Percentiles rank a stretch among this genome's conserved stretches.
Conservation (phyloP, 2,888 invertebrate species). For the Automeris io region DNA sequence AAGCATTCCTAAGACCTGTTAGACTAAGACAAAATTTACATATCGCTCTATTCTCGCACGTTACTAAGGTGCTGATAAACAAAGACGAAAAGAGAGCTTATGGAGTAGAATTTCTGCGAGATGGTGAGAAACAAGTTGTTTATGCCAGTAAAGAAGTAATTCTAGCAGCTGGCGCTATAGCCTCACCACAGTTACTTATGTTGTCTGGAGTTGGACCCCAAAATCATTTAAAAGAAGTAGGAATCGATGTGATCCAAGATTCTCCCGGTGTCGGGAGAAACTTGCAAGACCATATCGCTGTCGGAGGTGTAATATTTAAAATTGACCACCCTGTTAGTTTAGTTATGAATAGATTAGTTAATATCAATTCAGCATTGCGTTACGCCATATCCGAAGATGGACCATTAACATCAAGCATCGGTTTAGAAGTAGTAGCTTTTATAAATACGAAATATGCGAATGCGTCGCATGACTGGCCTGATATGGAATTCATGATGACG, state of each 20-base stretch:
- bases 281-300: constrained; percentile 92
- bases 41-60: constrained; percentile 86
- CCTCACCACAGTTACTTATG: constrained; percentile 94
- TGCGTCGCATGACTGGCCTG: constrained; percentile 91
- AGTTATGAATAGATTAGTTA: constrained; percentile 88
- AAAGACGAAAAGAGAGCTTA: constrained; percentile 83
- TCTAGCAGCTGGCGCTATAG: constrained; percentile 92
- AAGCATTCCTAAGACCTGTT: constrained; percentile 89
- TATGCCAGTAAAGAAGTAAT: constrained; percentile 89
- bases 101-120: constrained; percentile 87
- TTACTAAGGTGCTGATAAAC: constrained; percentile 85
- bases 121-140: constrained; percentile 78
- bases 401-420: constrained; percentile 90
- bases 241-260: constrained; percentile 84
- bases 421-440: constrained; percentile 92
- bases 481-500: constrained; percentile 93
- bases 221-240: constrained; percentile 83
- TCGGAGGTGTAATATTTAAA: constrained; percentile 88
- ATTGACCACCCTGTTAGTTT: constrained; percentile 89
- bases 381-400: constrained; percentile 93
- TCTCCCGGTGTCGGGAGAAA: constrained; percentile 91
- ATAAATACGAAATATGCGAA: constrained; percentile 93
- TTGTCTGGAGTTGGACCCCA: constrained; percentile 90
- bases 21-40: constrained; percentile 88
- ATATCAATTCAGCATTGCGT: constrained; percentile 87